Evolutionary conservation across 2,113 vertebrate species (phyloP), one percentile per base, ranked within the genome.

Genomic region (Sebastes schlegelii): DNA sequence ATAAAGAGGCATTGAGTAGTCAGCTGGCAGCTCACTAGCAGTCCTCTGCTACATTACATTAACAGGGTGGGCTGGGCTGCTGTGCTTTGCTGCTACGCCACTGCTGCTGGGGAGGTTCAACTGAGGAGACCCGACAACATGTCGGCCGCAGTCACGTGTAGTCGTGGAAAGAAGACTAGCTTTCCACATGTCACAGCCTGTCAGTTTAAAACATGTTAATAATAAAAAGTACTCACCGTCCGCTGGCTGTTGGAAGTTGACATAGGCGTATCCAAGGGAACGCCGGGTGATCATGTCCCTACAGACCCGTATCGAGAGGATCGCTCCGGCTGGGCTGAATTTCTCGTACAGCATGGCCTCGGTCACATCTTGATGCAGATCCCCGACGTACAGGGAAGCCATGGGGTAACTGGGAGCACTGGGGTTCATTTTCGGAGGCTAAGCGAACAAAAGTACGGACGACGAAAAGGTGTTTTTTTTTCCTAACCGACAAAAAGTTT

Each of bases 261-360:
- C 97, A 88, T 97, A 98, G 48, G 97, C 97, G 90, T 97, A 97
- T 70, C 97, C 97, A 65, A 98, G 94, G 7, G 97, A 98, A 52
- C 97, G 96, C 55, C 97, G 96, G 86, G 96, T 97, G 92, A 98
- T 97, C 97, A 96, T 97, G 94, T 98, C 97, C 88, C 97, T 94
- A 79, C 97, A 98, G 46, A 97, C 96, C 70, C 97, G 95, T 91
- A 98, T 97, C 57, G 97, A 98, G 16, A 97, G 95, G 92, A 98
- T 97, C 8, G 97, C 96, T 86, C 97, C 97, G 51, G 96, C 96
- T 5, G 96, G 97, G 88, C 96, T 97, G 93, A 98, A 97, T 94
- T 97, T 97, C 94, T 98, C 97, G 77, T 98, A 97, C 64, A 98
- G 95, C 97, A 97, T 97, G 90, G 97, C 97, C 91, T 97, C 97